Conservation (phyloP, 2,113 vertebrate species). For the Tetrao urogallus region DNA sequence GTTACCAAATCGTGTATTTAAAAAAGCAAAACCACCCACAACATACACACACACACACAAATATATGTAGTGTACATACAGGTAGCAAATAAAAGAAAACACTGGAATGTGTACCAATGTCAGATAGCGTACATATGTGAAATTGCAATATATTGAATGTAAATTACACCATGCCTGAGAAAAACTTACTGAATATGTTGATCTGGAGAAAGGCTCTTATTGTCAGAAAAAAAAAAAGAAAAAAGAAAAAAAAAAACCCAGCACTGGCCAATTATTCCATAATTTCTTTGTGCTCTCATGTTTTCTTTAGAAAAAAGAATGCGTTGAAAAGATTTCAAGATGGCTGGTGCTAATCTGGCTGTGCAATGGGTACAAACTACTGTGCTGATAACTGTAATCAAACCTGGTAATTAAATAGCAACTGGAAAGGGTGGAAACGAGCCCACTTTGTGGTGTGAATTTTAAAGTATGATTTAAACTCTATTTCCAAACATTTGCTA, state of each 20-base stretch:
- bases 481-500: background rate
- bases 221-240: background rate
- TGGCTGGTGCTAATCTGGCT: background rate
- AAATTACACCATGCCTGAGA: background rate
- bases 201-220: background rate
- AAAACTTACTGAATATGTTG: background rate
- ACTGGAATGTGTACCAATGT: background rate
- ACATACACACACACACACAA: background rate
- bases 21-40: background rate
- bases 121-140: background rate
- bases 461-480: background rate
- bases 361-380: background rate
- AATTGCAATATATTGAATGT: background rate
- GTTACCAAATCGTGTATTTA: background rate
- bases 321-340: background rate
- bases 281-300: background rate
- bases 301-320: background rate
- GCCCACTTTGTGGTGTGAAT: background rate
- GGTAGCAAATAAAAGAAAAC: background rate
- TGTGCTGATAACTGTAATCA: background rate
- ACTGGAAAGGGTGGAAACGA: background rate
- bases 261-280: background rate
- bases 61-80: background rate
- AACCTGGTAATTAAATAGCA: constrained; percentile 25
- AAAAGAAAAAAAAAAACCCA: too few species aligned